phyloP scores from a whole-genome alignment of 2,797 vertebrate genomes.

The Clarias pachynema region DNA sequence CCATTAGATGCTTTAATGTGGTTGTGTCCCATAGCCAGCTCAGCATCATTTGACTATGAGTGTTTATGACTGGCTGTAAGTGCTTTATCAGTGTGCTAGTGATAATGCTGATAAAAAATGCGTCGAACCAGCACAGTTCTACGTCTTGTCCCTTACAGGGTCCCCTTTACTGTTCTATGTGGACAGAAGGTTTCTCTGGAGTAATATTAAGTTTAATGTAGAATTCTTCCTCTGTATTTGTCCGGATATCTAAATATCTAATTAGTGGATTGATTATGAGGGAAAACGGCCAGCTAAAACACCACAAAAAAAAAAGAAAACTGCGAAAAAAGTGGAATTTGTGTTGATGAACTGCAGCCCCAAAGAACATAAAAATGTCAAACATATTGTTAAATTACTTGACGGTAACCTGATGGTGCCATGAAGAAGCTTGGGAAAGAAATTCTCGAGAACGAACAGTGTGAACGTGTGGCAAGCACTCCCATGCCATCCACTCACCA shows the following conservation, averaged over 20 bases:
- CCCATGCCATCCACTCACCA: neutral
- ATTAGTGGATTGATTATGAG: neutral
- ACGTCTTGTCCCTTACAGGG: neutral
- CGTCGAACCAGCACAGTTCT: slow-evolving; percentile 8
- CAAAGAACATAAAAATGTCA: neutral
- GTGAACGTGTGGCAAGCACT: neutral
- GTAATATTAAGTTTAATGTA: neutral
- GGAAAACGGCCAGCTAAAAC: neutral
- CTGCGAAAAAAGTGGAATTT: neutral
- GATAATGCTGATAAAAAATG: slow-evolving; percentile 1
- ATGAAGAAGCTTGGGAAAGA: neutral
- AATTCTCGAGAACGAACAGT: neutral
- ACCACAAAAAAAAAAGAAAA: neutral
- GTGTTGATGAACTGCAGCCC: neutral
- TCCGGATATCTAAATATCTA: neutral
- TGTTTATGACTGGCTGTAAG: slow-evolving; percentile 23
- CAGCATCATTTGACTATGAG: slow-evolving; percentile 54
- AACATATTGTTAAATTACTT: neutral
- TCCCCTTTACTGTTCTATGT: neutral
- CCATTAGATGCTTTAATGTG: slow-evolving; percentile 58
- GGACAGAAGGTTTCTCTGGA: neutral
- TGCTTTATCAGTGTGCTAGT: slow-evolving; percentile 15
- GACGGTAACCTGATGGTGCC: neutral
- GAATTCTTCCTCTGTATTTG: neutral
- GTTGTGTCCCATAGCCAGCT: slow-evolving; percentile 62